Conservation (phyloP, 2,113 vertebrate genomes). For the Amblyornis subalaris region DNA sequence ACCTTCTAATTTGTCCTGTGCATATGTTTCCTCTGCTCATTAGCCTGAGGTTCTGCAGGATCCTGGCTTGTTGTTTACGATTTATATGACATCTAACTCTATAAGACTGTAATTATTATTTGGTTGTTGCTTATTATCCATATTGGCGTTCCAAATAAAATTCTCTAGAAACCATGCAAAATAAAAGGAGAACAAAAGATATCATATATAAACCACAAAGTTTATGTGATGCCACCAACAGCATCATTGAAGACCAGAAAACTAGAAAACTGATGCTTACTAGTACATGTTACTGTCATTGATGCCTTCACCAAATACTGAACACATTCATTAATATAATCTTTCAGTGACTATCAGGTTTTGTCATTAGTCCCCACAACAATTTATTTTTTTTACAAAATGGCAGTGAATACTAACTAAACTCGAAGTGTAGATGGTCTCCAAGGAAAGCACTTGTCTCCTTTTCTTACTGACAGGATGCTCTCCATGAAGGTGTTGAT, state of each 20-base stretch:
- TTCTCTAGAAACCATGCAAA: background rate
- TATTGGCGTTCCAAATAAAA: background rate
- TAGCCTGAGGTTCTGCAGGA: background rate
- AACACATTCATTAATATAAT: background rate
- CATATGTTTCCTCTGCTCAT: background rate
- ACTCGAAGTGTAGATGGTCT: background rate
- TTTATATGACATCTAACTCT: background rate
- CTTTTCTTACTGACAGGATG: background rate
- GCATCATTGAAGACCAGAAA: background rate
- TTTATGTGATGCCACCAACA: background rate
- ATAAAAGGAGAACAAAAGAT: background rate
- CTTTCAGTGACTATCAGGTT: background rate
- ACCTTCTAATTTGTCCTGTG: background rate
- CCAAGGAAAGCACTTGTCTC: background rate
- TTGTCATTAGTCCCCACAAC: background rate
- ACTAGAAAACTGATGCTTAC: background rate
- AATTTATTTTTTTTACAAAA: background rate
- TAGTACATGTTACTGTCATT: background rate
- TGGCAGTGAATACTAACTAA: background rate
- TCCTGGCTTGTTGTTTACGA: background rate
- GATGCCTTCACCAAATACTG: background rate
- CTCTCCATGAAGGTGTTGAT: background rate
- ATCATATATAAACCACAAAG: background rate
- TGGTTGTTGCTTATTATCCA: background rate
- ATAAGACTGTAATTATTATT: background rate